phyloP scores from a whole-genome alignment of 2,113 vertebrate species.

The Riparia riparia region DNA sequence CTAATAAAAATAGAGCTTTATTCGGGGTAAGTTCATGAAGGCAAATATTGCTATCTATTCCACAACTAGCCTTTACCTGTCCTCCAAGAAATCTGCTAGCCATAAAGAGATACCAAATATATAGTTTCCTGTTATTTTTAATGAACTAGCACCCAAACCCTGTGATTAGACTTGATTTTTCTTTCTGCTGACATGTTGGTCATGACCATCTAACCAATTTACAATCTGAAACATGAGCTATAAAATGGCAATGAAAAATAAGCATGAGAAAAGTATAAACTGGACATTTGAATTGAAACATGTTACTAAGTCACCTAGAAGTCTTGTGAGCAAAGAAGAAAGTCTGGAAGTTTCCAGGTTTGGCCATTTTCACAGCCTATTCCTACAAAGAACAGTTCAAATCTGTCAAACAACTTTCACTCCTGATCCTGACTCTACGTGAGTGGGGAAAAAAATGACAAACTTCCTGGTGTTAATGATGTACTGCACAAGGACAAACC shows the following conservation, averaged over 20 bases:
- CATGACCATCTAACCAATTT: not conserved
- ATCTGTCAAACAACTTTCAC: not conserved
- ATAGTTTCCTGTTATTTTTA: not conserved
- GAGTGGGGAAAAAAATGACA: not conserved
- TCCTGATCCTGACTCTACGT: not conserved
- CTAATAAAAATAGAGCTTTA: not conserved
- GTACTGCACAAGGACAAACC: not conserved
- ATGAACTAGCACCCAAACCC: not conserved
- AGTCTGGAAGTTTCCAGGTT: not conserved
- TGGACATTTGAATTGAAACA: not conserved
- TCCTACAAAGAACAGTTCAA: not conserved
- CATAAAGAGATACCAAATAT: not conserved
- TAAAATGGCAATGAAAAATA: not conserved
- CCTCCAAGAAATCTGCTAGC: not conserved
- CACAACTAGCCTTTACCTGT: not conserved
- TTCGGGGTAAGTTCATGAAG: not conserved
- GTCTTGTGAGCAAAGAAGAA: not conserved
- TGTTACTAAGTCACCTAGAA: not conserved
- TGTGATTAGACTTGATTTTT: not conserved
- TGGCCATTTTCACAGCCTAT: not conserved
- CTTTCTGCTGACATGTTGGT: not conserved
- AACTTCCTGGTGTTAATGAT: not conserved
- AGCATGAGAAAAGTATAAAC: not conserved
- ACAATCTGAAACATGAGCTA: not conserved
- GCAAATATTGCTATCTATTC: not conserved